Conservation (phyloP, 2,888 invertebrate genomes). For the Alsophila aescularia region DNA sequence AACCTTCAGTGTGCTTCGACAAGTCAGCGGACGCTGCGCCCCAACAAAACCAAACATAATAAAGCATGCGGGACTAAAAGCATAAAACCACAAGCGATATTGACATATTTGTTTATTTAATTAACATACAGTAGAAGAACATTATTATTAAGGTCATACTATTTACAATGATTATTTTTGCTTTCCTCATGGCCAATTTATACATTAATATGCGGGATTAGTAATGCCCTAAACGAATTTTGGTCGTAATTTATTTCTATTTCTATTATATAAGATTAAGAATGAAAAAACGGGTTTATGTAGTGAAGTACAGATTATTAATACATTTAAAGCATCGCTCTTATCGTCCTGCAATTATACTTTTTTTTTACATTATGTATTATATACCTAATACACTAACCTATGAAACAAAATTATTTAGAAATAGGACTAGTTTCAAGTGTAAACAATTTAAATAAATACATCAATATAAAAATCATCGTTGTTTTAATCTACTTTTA, state of each 20-base stretch:
- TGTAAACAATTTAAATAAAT: too few species aligned
- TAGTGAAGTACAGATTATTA: too few species aligned
- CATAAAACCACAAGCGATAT: constrained; percentile 79
- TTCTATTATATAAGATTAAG: neutral
- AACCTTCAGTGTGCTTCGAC: constrained; percentile 32
- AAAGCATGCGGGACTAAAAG: constrained; percentile 82
- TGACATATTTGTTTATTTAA: constrained; percentile 77
- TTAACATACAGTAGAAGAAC: constrained; percentile 62
- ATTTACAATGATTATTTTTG: constrained; percentile 19
- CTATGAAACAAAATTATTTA: too few species aligned
- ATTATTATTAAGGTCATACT: constrained; percentile 3
- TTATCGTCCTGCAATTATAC: too few species aligned
- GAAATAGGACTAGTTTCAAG: too few species aligned
- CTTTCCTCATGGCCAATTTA: neutral
- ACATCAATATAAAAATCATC: neutral
- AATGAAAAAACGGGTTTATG: neutral
- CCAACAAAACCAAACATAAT: constrained; percentile 53
- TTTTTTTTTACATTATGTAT: too few species aligned
- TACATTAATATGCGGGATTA: constrained; percentile 25
- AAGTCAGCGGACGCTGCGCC: constrained; percentile 62
- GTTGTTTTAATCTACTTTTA: too few species aligned
- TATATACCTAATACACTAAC: too few species aligned
- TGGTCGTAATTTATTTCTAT: constrained; percentile 13
- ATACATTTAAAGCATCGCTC: too few species aligned
- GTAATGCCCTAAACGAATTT: constrained; percentile 15